Evolutionary conservation across 2,113 vertebrate genomes (phyloP).

Genomic region (Ictalurus punctatus): DNA sequence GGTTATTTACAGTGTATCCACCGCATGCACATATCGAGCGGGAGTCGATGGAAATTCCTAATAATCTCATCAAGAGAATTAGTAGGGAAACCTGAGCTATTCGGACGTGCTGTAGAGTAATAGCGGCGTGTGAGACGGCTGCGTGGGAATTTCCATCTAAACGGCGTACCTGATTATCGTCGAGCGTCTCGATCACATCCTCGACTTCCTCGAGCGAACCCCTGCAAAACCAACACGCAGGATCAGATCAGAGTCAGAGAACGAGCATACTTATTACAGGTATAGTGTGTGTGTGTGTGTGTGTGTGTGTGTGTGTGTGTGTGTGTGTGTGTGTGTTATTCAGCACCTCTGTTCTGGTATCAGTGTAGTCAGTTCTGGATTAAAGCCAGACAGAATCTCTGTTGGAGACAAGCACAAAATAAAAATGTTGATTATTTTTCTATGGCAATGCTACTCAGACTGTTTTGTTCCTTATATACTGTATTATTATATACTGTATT

Average conservation of each 20-base stretch:
- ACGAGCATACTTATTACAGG: neutral
- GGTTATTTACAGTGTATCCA: neutral
- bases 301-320: neutral
- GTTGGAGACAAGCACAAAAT: conserved; percentile 4
- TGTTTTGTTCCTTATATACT: neutral
- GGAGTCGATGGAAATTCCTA: neutral
- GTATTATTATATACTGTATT: no score
- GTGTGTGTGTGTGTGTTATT: conserved; percentile 19
- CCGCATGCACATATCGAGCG: neutral
- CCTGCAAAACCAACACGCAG: conserved; percentile 56
- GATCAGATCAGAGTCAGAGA: neutral
- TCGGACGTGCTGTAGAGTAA: neutral
- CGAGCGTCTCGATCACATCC: conserved; percentile 52
- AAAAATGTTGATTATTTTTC: neutral
- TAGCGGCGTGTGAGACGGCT: neutral
- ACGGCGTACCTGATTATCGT: conserved; percentile 58
- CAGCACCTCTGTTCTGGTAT: conserved; percentile 57
- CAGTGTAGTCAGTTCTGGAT: conserved; percentile 55
- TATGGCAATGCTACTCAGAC: neutral
- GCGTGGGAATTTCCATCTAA: neutral
- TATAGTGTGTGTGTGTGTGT: conserved; percentile 8
- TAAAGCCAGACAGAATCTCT: conserved; percentile 73
- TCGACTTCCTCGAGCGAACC: conserved; percentile 60
- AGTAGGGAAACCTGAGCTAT: neutral
- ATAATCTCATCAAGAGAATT: neutral